Base-by-base conservation (phyloP, 2,797 vertebrate species). In the Apogon hyalosoma region DNA sequence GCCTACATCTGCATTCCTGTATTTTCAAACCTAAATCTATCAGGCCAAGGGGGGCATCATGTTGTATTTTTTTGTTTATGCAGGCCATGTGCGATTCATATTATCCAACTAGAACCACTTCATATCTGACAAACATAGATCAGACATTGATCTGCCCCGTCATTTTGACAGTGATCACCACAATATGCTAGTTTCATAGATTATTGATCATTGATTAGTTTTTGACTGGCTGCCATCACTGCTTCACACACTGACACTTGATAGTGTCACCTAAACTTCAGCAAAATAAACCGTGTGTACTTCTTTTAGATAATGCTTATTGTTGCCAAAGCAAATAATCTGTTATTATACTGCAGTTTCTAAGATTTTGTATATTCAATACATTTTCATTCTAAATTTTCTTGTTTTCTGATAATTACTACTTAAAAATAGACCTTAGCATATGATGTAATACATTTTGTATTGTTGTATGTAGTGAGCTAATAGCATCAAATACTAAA, bases 21-120 rank as follows among this genome's bases (percentile, higher is more conserved):
- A 19, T 16, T 39, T 50, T 55, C 8, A 45, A 19, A 28, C 12
- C 24, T 33, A 33, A 18, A 11, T 24, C 38, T 6, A 38, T 52
- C 15, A 49, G 21, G 40, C 11, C 2, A 6, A 31, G 7, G 8
- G 14, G 46, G 7, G 14, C 6, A 11, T 13, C 36, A 13, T 31
- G 11, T 0, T 60, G 40, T 41, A 7, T 63, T 58, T 55, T 41
- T 54, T 38, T 58, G n/a, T 71, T 18, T 24, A 7, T 63, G 40
- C 8, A 31, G 40, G 19, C 2, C 62, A 4, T 31, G 28, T 31
- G 28, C 5, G 28, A 31, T 31, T 8, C 28, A 31, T 31, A 8
- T 36, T 36, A 36, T 36, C 9, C 33, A 10, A 36, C 1, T 3
- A 36, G 7, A 36, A 36, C 33, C 33, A 8, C 7, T 36, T 36